Evolutionary conservation across 2,797 vertebrate species (phyloP), one percentile per base, ranked within the genome.

Genomic region (Mormyrus proboscirostris): DNA sequence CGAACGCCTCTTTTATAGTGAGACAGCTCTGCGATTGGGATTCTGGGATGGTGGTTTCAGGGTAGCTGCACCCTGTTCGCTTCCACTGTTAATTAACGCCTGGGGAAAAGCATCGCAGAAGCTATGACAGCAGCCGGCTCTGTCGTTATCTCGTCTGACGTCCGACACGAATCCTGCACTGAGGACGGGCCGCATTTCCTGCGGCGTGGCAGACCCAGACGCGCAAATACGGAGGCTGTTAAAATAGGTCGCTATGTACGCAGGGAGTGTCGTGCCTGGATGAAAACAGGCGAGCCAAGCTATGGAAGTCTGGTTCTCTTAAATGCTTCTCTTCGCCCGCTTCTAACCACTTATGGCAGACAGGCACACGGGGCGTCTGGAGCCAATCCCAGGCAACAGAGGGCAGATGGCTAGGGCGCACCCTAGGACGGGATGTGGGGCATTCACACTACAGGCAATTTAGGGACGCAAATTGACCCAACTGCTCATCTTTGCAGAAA

Each of bases 11-110:
- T 93, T 85, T 91, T 88, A 93, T 89, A 89, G 90, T 90, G 86
- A 90, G 92, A 90, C 91, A 93, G 94, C 91, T 93, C 90, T 91
- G 87, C 88, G 92, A 93, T 94, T 94, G 92, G 93, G 94, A 91
- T 91, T 88, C 88, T 91, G 92, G 90, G 90, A 90, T 25, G 90
- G 84, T 57, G 91, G 90, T 90, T 91, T 93, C 91, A 92, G 90
- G 88, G 90, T 90, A 41, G 88, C 91, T 89, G 90, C 92, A 88
- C 91, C 85, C 89, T 90, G 88, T 89, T 92, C 79, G 87, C 91
- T 93, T 59, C 90, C 90, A 91, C 92, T 91, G 89, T 91, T 89
- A 91, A 57, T 82, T 91, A 95, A 94, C 92, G 91, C 90, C 89
- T 79, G 89, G 88, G 90, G 91, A 38, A 65, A 83, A 88, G 90